Conservation (phyloP, 2,888 invertebrate genomes). For the Andrena marginata region DNA sequence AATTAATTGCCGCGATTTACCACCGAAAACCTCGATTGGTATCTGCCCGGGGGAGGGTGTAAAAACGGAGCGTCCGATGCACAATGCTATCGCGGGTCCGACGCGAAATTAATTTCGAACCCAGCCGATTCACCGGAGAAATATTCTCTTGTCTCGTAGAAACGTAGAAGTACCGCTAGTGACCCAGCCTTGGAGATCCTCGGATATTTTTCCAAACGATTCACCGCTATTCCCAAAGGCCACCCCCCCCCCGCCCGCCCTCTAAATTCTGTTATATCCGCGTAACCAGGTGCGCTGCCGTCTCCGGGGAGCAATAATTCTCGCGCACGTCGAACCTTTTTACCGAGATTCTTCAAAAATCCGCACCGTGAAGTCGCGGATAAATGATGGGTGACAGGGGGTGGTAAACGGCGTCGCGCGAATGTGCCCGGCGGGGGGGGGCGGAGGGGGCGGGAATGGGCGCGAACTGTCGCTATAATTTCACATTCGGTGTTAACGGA, state of each 20-base stretch:
- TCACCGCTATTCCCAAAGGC: constrained; percentile 21
- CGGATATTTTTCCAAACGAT: constrained; percentile 44
- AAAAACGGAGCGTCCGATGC: constrained; percentile 10
- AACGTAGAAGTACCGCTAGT: neutral
- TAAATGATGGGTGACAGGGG: constrained; percentile 42
- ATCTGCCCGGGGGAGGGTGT: neutral
- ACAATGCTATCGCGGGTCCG: neutral
- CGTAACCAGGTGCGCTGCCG: constrained; percentile 52
- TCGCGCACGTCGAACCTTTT: constrained; percentile 38
- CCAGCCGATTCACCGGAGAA: neutral
- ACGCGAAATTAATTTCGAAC: constrained; percentile 24
- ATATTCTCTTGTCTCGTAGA: neutral
- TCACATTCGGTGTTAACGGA: constrained; percentile 54
- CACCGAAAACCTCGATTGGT: constrained; percentile 3
- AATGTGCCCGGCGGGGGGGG: no score
- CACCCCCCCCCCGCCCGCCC: constrained; percentile 18
- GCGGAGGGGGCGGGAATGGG: constrained; percentile 9
- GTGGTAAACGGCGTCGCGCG: neutral
- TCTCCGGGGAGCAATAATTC: constrained; percentile 49
- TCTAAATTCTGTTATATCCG: constrained; percentile 48
- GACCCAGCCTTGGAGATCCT: neutral
- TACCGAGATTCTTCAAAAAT: constrained; percentile 44
- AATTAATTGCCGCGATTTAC: constrained; percentile 38
- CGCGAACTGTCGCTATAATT: constrained; percentile 48
- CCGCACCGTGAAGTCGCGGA: constrained; percentile 12